Percentiles rank a stretch among this genome's conserved stretches.
Evolutionary conservation across 1,140 invertebrate genomes (phyloP).

Genomic region (Notospermus geniculatus): DNA sequence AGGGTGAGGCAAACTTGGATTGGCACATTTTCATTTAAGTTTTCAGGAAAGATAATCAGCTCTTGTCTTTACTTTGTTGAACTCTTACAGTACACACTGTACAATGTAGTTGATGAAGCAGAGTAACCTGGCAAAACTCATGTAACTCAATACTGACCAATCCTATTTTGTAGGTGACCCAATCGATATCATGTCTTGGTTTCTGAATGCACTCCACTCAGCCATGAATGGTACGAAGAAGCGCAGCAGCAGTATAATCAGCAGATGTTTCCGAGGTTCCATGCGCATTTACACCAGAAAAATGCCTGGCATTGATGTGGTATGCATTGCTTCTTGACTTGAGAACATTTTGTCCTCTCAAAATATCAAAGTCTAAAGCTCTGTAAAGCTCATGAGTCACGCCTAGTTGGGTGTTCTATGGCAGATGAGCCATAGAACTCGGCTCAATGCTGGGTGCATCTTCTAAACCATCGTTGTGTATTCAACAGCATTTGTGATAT

Average conservation of each 20-base stretch:
- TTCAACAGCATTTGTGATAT: no score
- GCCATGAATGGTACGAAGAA: slow-evolving; percentile 61
- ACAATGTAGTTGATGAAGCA: slow-evolving; percentile 1
- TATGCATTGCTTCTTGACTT: slow-evolving; percentile 30
- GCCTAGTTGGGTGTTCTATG: no score
- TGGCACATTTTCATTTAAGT: background rate
- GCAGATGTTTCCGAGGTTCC: slow-evolving; percentile 90
- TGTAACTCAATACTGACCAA: no score
- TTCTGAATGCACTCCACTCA: slow-evolving; percentile 88
- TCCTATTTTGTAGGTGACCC: slow-evolving; percentile 76
- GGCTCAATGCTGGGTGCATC: no score
- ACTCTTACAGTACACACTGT: no score
- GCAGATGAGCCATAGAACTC: no score
- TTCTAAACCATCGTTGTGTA: no score
- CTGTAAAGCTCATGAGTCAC: no score
- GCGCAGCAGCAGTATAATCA: slow-evolving; percentile 70
- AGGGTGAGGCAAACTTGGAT: slow-evolving; percentile 68
- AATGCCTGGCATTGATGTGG: slow-evolving; percentile 86
- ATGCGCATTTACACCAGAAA: slow-evolving; percentile 95
- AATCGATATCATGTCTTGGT: slow-evolving; percentile 95
- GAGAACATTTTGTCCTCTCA: no score
- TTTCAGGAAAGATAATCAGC: background rate
- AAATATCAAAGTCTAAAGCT: background rate
- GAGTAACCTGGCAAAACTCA: no score
- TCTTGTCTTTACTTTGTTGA: no score